Percentiles rank a stretch among this genome's conserved stretches.
phyloP scores from a whole-genome alignment of 2,888 invertebrate genomes.

The Liopterus haemorrhoidalis region DNA sequence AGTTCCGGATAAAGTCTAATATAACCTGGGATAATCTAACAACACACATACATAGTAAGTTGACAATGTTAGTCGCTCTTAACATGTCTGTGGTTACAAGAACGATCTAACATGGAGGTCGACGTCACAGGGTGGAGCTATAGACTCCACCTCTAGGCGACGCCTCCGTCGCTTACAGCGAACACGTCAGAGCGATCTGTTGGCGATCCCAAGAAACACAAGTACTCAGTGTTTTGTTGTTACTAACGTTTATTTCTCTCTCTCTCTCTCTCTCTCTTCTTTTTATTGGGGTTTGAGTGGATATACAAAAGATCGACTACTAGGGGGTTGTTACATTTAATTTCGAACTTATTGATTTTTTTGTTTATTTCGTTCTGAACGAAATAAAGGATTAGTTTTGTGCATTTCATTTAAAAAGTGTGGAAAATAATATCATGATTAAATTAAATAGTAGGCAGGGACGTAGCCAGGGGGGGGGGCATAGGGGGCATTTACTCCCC shows the following conservation, averaged over 20 bases:
- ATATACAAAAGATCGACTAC: no score
- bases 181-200: slow-evolving; percentile 43
- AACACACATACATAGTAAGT: no score
- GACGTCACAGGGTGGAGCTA: slow-evolving; percentile 38
- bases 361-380: neutral
- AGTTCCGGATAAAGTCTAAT: slow-evolving; percentile 16
- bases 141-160: slow-evolving; percentile 37
- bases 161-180: slow-evolving; percentile 35
- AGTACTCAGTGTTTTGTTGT: no score
- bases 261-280: no score
- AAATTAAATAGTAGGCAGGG: no score
- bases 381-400: neutral
- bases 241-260: no score
- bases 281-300: no score
- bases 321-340: no score
- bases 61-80: slow-evolving; percentile 7
- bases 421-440: neutral
- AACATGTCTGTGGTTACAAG: slow-evolving; percentile 34
- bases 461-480: no score
- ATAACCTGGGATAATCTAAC: slow-evolving; percentile 3
- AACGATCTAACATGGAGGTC: slow-evolving; percentile 46
- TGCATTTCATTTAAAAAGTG: neutral
- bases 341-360: neutral
- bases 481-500: no score
- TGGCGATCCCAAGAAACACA: slow-evolving; percentile 37